Evolutionary conservation across 2,888 invertebrate genomes (phyloP).

Genomic region (Rosalia funebris): DNA sequence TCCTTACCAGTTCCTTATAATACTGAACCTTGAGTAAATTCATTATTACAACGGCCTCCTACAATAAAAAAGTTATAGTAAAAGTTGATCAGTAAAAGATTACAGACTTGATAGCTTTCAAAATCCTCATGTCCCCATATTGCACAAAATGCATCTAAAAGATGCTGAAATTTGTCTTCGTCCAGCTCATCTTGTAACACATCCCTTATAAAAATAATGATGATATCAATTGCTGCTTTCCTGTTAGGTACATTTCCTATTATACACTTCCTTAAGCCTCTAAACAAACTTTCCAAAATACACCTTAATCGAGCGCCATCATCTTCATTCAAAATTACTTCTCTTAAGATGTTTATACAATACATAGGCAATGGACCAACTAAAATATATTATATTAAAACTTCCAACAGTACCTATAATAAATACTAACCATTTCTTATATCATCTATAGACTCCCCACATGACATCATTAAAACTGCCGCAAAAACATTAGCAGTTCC

Average conservation of each 20-base stretch:
- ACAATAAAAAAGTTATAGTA: conserved; percentile 20
- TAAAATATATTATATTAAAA: conserved; percentile 24
- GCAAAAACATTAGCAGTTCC: conserved; percentile 38
- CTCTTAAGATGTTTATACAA: conserved; percentile 29
- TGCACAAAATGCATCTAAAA: conserved; percentile 43
- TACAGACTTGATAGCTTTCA: conserved; percentile 37
- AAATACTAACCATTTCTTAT: conserved; percentile 24
- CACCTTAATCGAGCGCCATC: conserved; percentile 25
- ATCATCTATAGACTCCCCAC: conserved; percentile 14
- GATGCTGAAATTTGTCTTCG: conserved; percentile 40
- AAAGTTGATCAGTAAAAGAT: not conserved
- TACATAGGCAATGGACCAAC: conserved; percentile 21
- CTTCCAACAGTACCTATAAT: too few relatives aligned
- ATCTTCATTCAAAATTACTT: conserved; percentile 30
- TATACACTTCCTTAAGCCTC: conserved; percentile 26
- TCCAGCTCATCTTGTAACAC: conserved; percentile 39
- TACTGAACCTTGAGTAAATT: conserved; percentile 40
- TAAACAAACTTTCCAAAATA: conserved; percentile 33
- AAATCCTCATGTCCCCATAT: conserved; percentile 40
- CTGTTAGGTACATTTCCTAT: conserved; percentile 21
- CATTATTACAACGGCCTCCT: conserved; percentile 46
- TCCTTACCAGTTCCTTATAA: conserved; percentile 44
- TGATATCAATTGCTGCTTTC: conserved; percentile 24
- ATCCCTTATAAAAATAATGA: conserved; percentile 32
- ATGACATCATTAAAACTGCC: conserved; percentile 32